These are phyloP conservation scores for Heterodera filipjevi DNA, from an alignment of 2,888 invertebrate species.

Conservation along the genomic window DNA sequence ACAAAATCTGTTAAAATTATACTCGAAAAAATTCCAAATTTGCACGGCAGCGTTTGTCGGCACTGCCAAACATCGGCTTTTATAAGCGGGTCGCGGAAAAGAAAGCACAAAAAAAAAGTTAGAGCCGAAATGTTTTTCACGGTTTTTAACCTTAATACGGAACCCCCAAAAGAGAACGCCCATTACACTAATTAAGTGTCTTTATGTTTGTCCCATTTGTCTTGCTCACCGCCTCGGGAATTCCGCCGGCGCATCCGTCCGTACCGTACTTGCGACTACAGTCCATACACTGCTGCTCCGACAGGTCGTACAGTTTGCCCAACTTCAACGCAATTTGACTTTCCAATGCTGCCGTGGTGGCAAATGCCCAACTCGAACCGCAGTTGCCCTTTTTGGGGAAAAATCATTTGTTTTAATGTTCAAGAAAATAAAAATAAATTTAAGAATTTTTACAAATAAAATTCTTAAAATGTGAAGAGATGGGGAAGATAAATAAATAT, in stretches of 20 bases:
- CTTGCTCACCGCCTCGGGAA: not conserved
- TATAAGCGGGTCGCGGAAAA: too few relatives aligned
- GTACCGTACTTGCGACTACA: constrained; percentile 67
- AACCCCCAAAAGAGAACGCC: too few relatives aligned
- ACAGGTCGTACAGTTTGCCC: constrained; percentile 36
- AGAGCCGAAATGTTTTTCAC: too few relatives aligned
- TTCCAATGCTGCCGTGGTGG: not conserved
- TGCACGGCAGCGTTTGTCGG: too few relatives aligned
- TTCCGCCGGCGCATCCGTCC: constrained; percentile 65
- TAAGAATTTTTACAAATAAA: not conserved
- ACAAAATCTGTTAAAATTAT: too few relatives aligned
- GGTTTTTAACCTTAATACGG: too few relatives aligned
- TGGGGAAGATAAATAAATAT: too few relatives aligned
- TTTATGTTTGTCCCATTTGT: not conserved
- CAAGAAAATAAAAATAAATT: not conserved
- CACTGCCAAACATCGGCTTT: too few relatives aligned
- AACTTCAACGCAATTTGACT: not conserved
- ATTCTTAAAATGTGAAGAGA: too few relatives aligned
- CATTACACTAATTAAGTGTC: too few relatives aligned
- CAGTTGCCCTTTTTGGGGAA: not conserved
- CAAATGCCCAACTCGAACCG: not conserved
- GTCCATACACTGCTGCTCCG: constrained; percentile 65
- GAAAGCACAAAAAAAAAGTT: too few relatives aligned
- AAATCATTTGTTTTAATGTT: not conserved
- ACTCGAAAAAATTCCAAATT: too few relatives aligned